Percentiles rank a stretch among this genome's conserved stretches.
phyloP scores from a whole-genome alignment of 2,797 vertebrate species.

The Hemitrygon akajei region DNA sequence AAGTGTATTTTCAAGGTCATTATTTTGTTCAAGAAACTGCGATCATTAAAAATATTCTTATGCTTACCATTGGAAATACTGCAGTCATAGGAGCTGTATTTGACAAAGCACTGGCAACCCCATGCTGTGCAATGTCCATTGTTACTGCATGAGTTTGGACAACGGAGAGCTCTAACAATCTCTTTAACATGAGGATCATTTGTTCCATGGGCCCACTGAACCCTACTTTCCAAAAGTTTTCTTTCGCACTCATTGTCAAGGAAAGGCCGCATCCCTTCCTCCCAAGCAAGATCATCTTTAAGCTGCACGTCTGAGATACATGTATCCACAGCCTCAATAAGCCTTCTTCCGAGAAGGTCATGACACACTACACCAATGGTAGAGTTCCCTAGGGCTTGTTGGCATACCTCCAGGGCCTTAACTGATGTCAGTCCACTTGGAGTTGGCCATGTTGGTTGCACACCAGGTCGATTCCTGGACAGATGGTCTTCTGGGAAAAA shows the following conservation, averaged over 20 bases:
- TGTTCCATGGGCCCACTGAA: slow-evolving; percentile 42
- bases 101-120: slow-evolving; percentile 62
- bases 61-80: slow-evolving; percentile 62
- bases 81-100: slow-evolving; percentile 64
- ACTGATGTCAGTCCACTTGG: slow-evolving; percentile 53
- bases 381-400: slow-evolving; percentile 57
- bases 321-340: slow-evolving; percentile 59
- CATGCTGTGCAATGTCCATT: slow-evolving; percentile 60
- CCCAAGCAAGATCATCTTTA: slow-evolving; percentile 65
- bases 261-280: slow-evolving; percentile 55
- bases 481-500: slow-evolving; percentile 69
- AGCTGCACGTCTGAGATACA: slow-evolving; percentile 66
- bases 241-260: slow-evolving; percentile 75
- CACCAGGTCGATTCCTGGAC: slow-evolving; percentile 46
- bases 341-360: slow-evolving; percentile 53
- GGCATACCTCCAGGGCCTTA: slow-evolving; percentile 58
- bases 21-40: slow-evolving; percentile 16
- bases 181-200: slow-evolving; percentile 31
- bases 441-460: slow-evolving; percentile 58
- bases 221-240: slow-evolving; percentile 57
- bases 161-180: slow-evolving; percentile 54
- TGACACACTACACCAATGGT: slow-evolving; percentile 54
- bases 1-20: not conserved
- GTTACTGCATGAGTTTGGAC: slow-evolving; percentile 60
- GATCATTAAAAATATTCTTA: slow-evolving; percentile 24